Conservation (phyloP, 2,113 vertebrate genomes). For the Corapipo altera region DNA sequence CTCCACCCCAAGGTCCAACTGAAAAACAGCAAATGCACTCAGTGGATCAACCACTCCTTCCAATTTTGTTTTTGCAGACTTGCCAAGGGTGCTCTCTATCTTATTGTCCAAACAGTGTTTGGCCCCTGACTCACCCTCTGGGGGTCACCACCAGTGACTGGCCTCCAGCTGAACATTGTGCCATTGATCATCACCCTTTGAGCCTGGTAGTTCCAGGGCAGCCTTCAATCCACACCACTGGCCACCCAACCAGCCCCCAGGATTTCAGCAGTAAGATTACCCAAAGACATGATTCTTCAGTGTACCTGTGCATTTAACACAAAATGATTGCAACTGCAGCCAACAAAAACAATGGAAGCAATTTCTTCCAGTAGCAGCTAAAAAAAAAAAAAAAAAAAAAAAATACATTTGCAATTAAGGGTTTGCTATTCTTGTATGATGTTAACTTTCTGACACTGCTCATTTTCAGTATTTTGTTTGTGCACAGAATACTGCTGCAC, state of each 20-base stretch:
- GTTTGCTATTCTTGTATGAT: neutral
- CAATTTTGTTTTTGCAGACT: neutral
- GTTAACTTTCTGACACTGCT: neutral
- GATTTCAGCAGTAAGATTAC: neutral
- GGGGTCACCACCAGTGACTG: neutral
- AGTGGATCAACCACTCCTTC: neutral
- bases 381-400: neutral
- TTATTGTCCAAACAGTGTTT: neutral
- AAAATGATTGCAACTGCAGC: neutral
- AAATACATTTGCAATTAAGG: neutral
- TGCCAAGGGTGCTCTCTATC: neutral
- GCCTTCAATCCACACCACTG: neutral
- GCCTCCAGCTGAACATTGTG: neutral
- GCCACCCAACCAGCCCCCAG: neutral
- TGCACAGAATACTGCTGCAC: neutral
- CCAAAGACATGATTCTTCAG: neutral
- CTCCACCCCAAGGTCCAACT: neutral
- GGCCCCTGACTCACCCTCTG: fast-evolving
- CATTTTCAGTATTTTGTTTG: neutral
- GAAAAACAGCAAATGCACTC: neutral
- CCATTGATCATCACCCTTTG: neutral
- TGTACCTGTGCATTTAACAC: neutral
- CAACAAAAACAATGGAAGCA: neutral
- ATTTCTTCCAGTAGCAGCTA: neutral
- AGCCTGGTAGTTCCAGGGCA: neutral